phyloP scores from a whole-genome alignment of 2,113 vertebrate species.

The Nanorana parkeri region DNA sequence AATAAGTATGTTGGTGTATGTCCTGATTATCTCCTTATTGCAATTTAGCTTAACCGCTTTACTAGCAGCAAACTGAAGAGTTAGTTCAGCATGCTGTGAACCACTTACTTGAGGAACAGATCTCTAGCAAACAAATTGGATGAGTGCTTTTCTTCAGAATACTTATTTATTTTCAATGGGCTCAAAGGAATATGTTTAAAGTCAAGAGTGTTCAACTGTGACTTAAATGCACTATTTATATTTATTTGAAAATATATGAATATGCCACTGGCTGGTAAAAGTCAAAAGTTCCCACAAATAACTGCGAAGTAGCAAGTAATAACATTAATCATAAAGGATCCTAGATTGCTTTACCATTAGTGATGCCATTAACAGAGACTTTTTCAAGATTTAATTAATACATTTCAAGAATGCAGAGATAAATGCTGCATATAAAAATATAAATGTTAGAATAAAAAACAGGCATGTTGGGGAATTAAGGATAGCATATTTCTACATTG shows the following conservation, averaged over 20 bases:
- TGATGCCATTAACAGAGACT: too few species aligned
- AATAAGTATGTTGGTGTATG: slow-evolving; percentile 28
- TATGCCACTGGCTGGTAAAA: neutral
- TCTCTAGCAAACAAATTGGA: slow-evolving; percentile 31
- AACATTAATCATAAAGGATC: neutral
- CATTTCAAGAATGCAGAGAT: too few species aligned
- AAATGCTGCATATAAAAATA: too few species aligned
- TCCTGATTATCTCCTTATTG: slow-evolving; percentile 23
- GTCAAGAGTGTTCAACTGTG: neutral
- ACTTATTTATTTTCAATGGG: slow-evolving; percentile 36
- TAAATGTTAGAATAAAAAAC: too few species aligned
- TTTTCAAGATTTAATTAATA: too few species aligned
- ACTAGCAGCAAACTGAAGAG: slow-evolving; percentile 32
- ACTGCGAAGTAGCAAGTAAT: neutral
- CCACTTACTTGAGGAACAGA: slow-evolving; percentile 20
- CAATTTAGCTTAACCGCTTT: slow-evolving; percentile 13
- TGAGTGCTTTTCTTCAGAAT: slow-evolving; percentile 31
- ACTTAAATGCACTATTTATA: neutral
- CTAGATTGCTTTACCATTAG: too few species aligned
- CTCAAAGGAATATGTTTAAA: neutral
- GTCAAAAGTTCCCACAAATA: neutral
- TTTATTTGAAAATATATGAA: neutral
- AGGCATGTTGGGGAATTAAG: too few species aligned
- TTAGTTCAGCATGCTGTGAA: slow-evolving; percentile 17
- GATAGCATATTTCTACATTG: too few species aligned